Conservation (phyloP, 2,797 vertebrate genomes). For the Sciaenops ocellatus region DNA sequence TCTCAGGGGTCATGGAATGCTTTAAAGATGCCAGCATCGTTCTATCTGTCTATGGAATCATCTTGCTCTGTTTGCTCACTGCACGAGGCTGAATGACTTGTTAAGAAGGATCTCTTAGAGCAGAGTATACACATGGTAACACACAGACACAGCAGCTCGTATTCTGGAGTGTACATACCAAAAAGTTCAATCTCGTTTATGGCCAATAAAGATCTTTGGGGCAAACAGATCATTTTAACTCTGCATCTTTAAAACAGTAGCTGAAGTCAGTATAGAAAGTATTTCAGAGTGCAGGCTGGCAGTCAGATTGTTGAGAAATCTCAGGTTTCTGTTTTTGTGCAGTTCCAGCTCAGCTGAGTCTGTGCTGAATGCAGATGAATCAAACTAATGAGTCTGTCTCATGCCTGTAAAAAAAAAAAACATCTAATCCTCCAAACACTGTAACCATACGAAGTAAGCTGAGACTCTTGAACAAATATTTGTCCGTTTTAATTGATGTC, state of each 20-base stretch:
- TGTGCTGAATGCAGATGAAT: conserved; percentile 19
- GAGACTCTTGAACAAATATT: conserved; percentile 23
- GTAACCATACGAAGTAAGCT: conserved; percentile 22
- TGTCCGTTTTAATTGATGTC: conserved; percentile 30
- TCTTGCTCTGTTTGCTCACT: neutral
- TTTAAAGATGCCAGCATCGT: no score
- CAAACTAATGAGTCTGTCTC: neutral
- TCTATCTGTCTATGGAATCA: neutral
- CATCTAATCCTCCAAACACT: conserved; percentile 15
- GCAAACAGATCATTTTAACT: neutral
- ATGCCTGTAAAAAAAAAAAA: conserved; percentile 9
- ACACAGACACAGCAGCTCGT: neutral
- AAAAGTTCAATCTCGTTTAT: neutral
- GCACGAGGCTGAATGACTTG: no score
- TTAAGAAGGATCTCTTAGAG: neutral
- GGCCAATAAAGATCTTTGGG: neutral
- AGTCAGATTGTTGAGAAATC: neutral
- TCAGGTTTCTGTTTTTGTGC: neutral
- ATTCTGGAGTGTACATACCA: neutral
- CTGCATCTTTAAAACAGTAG: neutral
- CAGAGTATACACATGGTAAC: neutral
- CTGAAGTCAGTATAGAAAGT: neutral
- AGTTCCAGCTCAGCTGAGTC: neutral
- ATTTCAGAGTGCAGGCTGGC: neutral
- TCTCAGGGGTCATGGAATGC: neutral